A percentile compares a stretch with the other conserved stretches of the same genome.
These are phyloP conservation scores for Aspidiotus rigidus DNA, from an alignment of 2,888 invertebrate species.

Conservation along the genomic window DNA sequence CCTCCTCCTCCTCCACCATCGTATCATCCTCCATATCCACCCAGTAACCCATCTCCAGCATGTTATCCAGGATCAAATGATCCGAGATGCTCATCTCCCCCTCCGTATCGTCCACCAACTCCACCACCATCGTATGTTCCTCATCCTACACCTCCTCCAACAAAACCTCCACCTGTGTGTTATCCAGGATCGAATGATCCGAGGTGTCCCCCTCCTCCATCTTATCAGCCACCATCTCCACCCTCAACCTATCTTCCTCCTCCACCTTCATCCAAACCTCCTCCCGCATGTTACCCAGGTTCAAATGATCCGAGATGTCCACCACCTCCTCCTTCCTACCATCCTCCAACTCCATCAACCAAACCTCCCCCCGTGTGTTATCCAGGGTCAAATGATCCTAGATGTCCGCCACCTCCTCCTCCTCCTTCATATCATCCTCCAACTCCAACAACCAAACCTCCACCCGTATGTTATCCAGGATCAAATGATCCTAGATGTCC, in stretches of 20 bases:
- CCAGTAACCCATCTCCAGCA: slow-evolving; percentile 35
- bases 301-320: slow-evolving; percentile 41
- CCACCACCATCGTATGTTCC: slow-evolving; percentile 36
- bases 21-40: slow-evolving; percentile 40
- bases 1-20: slow-evolving; percentile 28
- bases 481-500: slow-evolving; percentile 37
- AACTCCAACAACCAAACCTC: slow-evolving; percentile 42
- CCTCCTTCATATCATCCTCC: slow-evolving; percentile 39
- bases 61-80: slow-evolving; percentile 33
- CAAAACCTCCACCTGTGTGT: slow-evolving; percentile 37
- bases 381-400: slow-evolving; percentile 40
- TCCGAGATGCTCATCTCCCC: slow-evolving; percentile 36
- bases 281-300: slow-evolving; percentile 42
- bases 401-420: slow-evolving; percentile 35
- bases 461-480: slow-evolving; percentile 42
- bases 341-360: slow-evolving; percentile 35
- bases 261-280: slow-evolving; percentile 20
- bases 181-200: slow-evolving; percentile 42
- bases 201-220: slow-evolving; percentile 40
- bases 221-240: slow-evolving; percentile 38
- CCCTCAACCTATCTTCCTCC: slow-evolving; percentile 8
- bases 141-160: slow-evolving; percentile 34
- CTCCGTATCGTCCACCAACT: slow-evolving; percentile 29
- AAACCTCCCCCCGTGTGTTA: slow-evolving; percentile 40
- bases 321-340: slow-evolving; percentile 35